Evolutionary conservation across 2,797 vertebrate species (phyloP).

Genomic region (Pteropus rufus): DNA sequence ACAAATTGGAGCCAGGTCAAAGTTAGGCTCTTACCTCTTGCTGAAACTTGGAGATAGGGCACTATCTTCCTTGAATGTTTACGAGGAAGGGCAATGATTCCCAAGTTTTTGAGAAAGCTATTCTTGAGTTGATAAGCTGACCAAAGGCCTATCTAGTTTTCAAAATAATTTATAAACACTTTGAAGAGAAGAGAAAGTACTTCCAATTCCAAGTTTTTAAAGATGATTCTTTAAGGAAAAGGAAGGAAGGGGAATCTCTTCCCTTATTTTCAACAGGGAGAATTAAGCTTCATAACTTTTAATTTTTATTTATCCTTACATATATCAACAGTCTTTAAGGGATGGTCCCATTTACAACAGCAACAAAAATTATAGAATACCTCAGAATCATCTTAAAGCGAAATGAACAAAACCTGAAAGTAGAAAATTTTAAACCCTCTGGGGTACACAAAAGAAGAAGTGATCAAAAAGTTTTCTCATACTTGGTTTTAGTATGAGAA

Average conservation of each 20-base stretch:
- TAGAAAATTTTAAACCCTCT: not conserved
- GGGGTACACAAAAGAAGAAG: not conserved
- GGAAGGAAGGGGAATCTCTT: not conserved
- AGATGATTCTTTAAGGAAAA: not conserved
- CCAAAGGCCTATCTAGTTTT: not conserved
- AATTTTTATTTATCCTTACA: not conserved
- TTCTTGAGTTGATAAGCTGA: not conserved
- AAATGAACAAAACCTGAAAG: slow-evolving; percentile 20
- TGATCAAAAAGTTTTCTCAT: not conserved
- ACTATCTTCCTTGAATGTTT: not conserved
- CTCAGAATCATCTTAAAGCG: not conserved
- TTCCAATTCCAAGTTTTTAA: not conserved
- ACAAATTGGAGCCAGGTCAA: not conserved
- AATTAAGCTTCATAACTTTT: not conserved
- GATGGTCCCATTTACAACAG: not conserved
- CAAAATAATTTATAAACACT: not conserved
- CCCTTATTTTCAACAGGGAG: not conserved
- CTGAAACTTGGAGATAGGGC: not conserved
- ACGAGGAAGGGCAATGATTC: not conserved
- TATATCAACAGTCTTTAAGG: not conserved
- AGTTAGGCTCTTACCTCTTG: not conserved
- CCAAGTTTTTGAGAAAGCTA: not conserved
- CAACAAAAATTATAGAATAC: not conserved
- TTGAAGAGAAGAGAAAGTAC: not conserved
- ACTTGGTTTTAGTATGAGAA: not conserved